Conservation (phyloP, 2,888 invertebrate species). For the Tachina fera region DNA sequence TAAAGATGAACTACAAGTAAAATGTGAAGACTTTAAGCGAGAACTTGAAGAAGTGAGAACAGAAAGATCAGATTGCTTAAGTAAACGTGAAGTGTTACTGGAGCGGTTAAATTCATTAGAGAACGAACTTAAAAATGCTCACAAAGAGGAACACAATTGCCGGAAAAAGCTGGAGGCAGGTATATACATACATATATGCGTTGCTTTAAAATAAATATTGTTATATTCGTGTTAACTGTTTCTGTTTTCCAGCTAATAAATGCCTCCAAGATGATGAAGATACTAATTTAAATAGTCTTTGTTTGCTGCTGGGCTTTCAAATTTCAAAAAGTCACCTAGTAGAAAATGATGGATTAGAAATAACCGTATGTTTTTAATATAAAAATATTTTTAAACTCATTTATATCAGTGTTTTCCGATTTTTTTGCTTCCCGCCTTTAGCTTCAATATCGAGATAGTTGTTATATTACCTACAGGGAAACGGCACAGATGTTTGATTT, state of each 20-base stretch:
- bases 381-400: neutral
- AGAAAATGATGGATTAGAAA: slow-evolving; percentile 19
- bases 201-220: neutral
- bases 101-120: slow-evolving; percentile 20
- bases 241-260: slow-evolving; percentile 19
- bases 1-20: slow-evolving; percentile 11
- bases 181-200: slow-evolving; percentile 7
- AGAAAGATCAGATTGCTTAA: slow-evolving; percentile 22
- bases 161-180: slow-evolving; percentile 44
- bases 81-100: slow-evolving; percentile 15
- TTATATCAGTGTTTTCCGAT: neutral
- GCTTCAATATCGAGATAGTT: slow-evolving; percentile 50
- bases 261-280: slow-evolving; percentile 1
- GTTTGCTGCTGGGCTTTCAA: slow-evolving; percentile 48
- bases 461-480: slow-evolving; percentile 53
- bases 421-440: slow-evolving; percentile 14
- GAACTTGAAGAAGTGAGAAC: slow-evolving; percentile 31
- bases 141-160: slow-evolving; percentile 11
- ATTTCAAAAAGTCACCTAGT: slow-evolving; percentile 35
- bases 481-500: slow-evolving; percentile 25
- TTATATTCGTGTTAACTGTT: neutral
- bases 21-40: slow-evolving; percentile 36
- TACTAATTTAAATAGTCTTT: slow-evolving; percentile 41
- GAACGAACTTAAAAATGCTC: slow-evolving; percentile 19
- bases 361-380: slow-evolving; percentile 44